A percentile compares a stretch with the other conserved stretches of the same genome.
Conservation (phyloP, 2,888 invertebrate genomes). For the Aporophyla lueneburgensis region DNA sequence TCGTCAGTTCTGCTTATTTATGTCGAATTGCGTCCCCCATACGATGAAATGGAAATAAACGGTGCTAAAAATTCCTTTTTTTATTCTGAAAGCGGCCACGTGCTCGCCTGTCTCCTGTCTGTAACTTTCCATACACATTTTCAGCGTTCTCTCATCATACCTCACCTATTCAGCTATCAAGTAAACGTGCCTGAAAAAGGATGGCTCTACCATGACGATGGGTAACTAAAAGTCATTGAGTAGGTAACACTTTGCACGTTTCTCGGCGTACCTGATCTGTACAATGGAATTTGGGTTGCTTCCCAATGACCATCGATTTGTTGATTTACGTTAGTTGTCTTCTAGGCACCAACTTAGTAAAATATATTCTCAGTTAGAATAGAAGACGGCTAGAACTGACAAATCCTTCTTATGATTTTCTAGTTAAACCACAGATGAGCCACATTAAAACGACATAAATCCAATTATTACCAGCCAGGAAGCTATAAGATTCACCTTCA, state of each 20-base stretch:
- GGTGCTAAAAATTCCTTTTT: no score
- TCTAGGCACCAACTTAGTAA: not conserved
- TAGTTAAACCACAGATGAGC: not conserved
- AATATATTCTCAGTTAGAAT: not conserved
- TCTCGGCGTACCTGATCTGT: not conserved
- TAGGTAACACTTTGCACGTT: not conserved
- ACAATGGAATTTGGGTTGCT: not conserved
- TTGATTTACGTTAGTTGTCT: constrained; percentile 1
- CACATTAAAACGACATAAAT: not conserved
- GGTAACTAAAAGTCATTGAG: not conserved
- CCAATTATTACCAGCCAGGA: not conserved
- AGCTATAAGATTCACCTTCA: no score
- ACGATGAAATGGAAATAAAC: no score
- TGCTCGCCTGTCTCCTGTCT: no score
- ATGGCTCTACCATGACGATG: not conserved
- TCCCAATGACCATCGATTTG: not conserved
- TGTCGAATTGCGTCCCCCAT: no score
- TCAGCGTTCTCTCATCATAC: not conserved
- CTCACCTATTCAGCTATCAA: not conserved
- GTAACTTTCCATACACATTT: not conserved
- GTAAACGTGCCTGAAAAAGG: not conserved
- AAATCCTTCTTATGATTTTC: not conserved
- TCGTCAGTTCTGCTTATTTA: no score
- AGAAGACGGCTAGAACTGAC: not conserved
- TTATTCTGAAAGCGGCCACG: no score